Conservation (phyloP, 2,888 invertebrate species). For the Eilema sororculum region DNA sequence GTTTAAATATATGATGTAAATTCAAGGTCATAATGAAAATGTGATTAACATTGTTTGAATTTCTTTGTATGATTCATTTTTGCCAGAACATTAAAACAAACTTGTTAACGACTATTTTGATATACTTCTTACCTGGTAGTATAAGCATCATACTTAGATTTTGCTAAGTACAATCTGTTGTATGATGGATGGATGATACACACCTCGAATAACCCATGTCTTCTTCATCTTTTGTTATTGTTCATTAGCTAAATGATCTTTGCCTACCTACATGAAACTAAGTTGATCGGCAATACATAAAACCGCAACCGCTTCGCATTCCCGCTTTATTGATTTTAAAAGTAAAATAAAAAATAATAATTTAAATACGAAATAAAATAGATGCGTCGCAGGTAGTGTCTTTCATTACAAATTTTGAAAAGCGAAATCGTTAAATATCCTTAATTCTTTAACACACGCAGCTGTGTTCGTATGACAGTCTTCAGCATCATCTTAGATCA, state of each 20-base stretch:
- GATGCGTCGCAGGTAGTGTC: neutral
- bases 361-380: neutral
- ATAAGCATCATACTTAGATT: neutral
- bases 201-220: too few relatives aligned
- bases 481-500: constrained; percentile 58
- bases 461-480: constrained; percentile 50
- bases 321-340: neutral
- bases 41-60: too few relatives aligned
- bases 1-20: neutral
- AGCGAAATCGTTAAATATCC: constrained; percentile 12
- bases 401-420: neutral
- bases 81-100: too few relatives aligned
- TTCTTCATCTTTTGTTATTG: too few relatives aligned
- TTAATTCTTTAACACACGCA: constrained; percentile 34
- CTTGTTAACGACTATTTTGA: neutral
- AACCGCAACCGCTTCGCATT: too few relatives aligned
- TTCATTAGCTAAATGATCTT: too few relatives aligned
- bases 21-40: too few relatives aligned
- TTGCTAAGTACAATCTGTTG: too few relatives aligned
- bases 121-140: neutral
- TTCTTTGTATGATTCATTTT: too few relatives aligned
- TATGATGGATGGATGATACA: too few relatives aligned
- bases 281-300: too few relatives aligned
- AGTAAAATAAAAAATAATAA: neutral
- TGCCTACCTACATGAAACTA: too few relatives aligned